Evolutionary conservation across 2,113 vertebrate genomes (phyloP), one percentile per base, ranked within the genome.

Genomic region (Oceanodroma tethys): DNA sequence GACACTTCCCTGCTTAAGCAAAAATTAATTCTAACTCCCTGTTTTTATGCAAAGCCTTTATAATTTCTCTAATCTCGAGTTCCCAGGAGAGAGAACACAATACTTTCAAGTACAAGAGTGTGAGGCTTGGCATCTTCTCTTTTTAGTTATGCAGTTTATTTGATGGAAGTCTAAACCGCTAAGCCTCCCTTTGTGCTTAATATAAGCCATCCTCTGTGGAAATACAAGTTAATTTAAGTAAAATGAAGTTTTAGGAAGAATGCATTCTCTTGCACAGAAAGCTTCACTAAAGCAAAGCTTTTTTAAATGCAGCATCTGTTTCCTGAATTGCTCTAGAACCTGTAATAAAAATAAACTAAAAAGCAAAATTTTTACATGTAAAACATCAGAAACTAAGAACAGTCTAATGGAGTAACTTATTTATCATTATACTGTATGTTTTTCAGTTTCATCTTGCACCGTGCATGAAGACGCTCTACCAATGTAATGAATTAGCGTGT

Each of bases 171-270:
- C 96, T 89, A 98, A 98, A 97, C 72, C 3, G 40, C 86, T 96
- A 96, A 97, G 91, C 89, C 75, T 94, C 90, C 86, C 91, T 97
- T 97, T 97, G 95, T 95, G 96, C 91, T 97, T 91, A 96, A 94
- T 97, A 87, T 92, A 96, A 98, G 81, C 86, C 92, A 88, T 93
- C 93, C 96, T 97, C 97, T 74, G 89, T 94, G 97, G 89, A 98
- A 97, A 97, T 94, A 94, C 72, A 96, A 98, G 95, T 97, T 97
- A 97, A 98, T 98, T 98, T 97, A 75, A 96, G 91, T 78, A 93
- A 97, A 98, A 98, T 96, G 88, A 98, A 97, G 68, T 97, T 98
- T 97, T 89, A 94, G 87, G 91, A 95, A 95, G 87, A 97, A 95
- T 70, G 75, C 55, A 94, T 95, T 97, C 66, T 90, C 90, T 91